Base-by-base conservation (phyloP, 2,797 vertebrate genomes). In the Phataginus tricuspis region DNA sequence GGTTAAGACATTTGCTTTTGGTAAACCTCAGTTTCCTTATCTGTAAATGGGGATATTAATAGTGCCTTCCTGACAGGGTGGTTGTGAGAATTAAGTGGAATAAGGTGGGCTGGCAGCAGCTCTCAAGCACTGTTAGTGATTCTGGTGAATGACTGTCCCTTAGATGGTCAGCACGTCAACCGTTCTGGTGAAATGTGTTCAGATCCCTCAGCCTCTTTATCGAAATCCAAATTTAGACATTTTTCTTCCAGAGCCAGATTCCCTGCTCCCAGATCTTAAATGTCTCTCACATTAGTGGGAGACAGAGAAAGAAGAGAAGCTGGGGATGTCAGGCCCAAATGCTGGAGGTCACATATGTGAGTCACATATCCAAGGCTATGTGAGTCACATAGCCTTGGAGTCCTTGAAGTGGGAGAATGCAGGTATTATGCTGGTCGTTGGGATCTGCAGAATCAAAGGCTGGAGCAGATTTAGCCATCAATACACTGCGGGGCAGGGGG, bases 191-290 rank as follows among this genome's bases (percentile, higher is more conserved):
- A 74, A 7, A 2, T 53, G 83, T 29, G 18, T 79, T 42, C 78
- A 93, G 83, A 21, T 16, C 29, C 79, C 31, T 72, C 45, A 4
- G 42, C 77, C 18, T 90, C 72, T 90, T 57, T 55, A 29, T 77
- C 51, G n/a, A 49, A 61, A 55, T 55, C 51, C 78, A 83, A 42
- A 61, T 23, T 25, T 49, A 23, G 39, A 31, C 0, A 1, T 11
- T 79, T 95, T 91, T 29, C 53, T 86, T 15, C 45, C 45, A 16
- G 51, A 89, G 25, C 59, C 77, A 39, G 45, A 91, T 72, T 95
- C 51, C 86, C 79, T 63, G 49, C 39, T 69, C 25, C 74, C 3
- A 8, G 53, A 61, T 66, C 71, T 71, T 86, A 42, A 57, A 39
- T 79, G 37, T 16, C 12, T 66, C 78, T 86, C 42, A 4, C 5